Percentiles rank a stretch among this genome's conserved stretches.
phyloP scores from a whole-genome alignment of 2,113 vertebrate species.

The Deroptyus accipitrinus region DNA sequence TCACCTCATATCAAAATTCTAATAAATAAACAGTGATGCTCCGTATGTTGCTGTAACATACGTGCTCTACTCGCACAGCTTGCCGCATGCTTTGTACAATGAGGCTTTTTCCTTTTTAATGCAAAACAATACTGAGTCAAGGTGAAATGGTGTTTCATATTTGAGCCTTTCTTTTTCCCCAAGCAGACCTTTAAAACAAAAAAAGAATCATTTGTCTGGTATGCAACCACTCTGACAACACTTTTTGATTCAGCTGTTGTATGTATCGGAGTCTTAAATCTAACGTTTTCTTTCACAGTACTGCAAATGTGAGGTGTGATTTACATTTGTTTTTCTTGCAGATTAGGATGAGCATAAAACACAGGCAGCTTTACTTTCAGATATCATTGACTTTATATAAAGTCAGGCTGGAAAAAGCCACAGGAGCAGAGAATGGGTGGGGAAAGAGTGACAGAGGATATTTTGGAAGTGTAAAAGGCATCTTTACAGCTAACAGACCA shows the following conservation, averaged over 20 bases:
- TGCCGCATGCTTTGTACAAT: neutral
- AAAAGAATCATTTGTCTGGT: neutral
- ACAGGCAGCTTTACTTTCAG: neutral
- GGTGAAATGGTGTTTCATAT: constrained; percentile 16
- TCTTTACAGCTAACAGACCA: constrained; percentile 29
- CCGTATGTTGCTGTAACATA: neutral
- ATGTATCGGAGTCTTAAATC: constrained; percentile 6
- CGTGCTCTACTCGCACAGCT: neutral
- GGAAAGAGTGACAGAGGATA: neutral
- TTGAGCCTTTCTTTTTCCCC: neutral
- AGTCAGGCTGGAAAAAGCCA: constrained; percentile 8
- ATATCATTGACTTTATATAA: neutral
- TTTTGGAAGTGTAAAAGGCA: constrained; percentile 14
- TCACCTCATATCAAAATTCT: constrained; percentile 45
- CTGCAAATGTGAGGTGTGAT: constrained; percentile 3
- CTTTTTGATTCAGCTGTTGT: neutral
- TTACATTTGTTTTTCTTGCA: constrained; percentile 63
- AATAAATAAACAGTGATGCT: constrained; percentile 32
- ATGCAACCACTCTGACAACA: neutral
- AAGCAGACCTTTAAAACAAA: constrained; percentile 26
- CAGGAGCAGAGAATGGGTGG: neutral
- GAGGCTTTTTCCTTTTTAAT: neutral
- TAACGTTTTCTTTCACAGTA: constrained; percentile 8
- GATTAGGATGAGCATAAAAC: constrained; percentile 38
- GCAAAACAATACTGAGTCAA: constrained; percentile 19